Evolutionary conservation across 2,797 vertebrate species (phyloP).

Genomic region (Tachyglossus aculeatus): DNA sequence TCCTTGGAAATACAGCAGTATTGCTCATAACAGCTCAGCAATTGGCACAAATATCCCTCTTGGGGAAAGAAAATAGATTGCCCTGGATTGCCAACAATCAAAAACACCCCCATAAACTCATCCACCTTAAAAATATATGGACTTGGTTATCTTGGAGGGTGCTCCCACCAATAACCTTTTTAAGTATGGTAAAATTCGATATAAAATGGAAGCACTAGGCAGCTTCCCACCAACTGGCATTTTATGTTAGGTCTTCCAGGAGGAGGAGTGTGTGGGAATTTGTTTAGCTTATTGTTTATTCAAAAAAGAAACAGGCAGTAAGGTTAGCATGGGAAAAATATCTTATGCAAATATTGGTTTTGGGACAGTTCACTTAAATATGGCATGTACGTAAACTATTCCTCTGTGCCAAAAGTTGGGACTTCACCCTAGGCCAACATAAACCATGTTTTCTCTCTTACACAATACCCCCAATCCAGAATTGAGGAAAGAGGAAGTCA

Average conservation of each 20-base stretch:
- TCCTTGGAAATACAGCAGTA: conserved; percentile 6
- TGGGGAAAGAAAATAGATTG: conserved; percentile 9
- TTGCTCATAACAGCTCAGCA: neutral
- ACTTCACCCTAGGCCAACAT: conserved; percentile 38
- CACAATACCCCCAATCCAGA: neutral
- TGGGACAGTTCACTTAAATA: conserved; percentile 47
- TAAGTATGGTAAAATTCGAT: neutral
- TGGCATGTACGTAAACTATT: conserved; percentile 42
- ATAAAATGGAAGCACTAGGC: conserved; percentile 1
- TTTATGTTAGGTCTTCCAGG: neutral
- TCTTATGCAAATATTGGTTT: conserved; percentile 56
- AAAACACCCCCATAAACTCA: neutral
- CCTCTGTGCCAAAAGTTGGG: conserved; percentile 44
- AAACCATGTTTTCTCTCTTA: conserved; percentile 52
- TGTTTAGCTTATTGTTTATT: neutral
- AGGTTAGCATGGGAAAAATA: conserved; percentile 49
- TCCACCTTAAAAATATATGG: neutral
- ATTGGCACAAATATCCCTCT: neutral
- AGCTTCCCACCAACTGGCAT: neutral
- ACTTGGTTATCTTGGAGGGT: neutral
- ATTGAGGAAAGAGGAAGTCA: neutral
- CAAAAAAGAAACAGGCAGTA: conserved; percentile 21
- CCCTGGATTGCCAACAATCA: neutral
- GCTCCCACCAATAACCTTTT: neutral
- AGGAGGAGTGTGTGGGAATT: neutral